Evolutionary conservation across 2,888 invertebrate species (phyloP).

Genomic region (Cosmia trapezina): DNA sequence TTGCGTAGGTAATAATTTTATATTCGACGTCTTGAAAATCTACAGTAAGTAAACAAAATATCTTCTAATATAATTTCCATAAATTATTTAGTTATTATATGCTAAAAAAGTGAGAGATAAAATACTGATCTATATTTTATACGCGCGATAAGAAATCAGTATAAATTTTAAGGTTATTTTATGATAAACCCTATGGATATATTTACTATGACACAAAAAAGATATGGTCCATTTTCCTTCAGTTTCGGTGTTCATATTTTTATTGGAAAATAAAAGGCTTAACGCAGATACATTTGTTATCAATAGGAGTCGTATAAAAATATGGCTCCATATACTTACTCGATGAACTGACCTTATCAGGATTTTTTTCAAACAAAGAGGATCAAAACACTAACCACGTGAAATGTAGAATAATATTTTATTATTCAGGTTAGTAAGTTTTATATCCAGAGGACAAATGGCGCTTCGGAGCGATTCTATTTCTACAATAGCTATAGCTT

Average conservation of each 20-base stretch:
- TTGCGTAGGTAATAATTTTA: conserved; percentile 6
- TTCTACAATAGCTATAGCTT: too few species aligned
- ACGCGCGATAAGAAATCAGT: conserved; percentile 48
- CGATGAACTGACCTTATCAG: conserved; percentile 1
- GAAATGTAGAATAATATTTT: neutral
- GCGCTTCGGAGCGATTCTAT: too few species aligned
- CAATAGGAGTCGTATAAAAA: conserved; percentile 44
- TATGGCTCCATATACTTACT: conserved; percentile 9
- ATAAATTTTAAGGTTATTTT: conserved; percentile 55
- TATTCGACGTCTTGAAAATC: neutral
- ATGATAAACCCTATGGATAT: conserved; percentile 28
- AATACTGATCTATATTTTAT: conserved; percentile 27
- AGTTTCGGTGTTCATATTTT: conserved; percentile 55
- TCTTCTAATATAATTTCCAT: neutral
- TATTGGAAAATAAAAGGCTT: conserved; percentile 59
- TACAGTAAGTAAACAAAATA: neutral
- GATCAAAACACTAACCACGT: neutral
- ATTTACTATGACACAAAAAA: conserved; percentile 58
- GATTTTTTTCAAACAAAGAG: conserved; percentile 17
- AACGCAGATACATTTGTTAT: conserved; percentile 47
- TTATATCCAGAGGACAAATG: neutral
- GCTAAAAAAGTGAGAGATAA: conserved; percentile 10
- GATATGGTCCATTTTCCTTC: conserved; percentile 44
- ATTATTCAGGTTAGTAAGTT: neutral
- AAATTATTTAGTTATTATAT: neutral